phyloP scores from a whole-genome alignment of 2,888 invertebrate genomes.

The Plagodis dolabraria region DNA sequence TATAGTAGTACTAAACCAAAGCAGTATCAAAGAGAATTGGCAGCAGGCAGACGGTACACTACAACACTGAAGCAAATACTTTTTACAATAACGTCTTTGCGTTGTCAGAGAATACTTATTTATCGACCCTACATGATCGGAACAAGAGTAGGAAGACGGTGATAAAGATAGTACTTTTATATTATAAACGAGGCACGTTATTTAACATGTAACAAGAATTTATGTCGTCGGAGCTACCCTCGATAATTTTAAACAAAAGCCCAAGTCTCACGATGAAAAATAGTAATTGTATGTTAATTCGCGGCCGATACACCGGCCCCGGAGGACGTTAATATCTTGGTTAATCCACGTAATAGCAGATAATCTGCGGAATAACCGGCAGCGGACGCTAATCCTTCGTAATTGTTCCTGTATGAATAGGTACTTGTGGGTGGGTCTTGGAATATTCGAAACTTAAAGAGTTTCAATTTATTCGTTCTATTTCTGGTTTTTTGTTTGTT shows the following conservation, averaged over 20 bases:
- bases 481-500: too few relatives aligned
- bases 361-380: conserved; percentile 33
- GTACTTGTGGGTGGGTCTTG: conserved; percentile 8
- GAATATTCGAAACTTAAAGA: conserved; percentile 1
- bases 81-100: too few relatives aligned
- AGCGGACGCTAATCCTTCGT: conserved; percentile 17
- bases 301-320: conserved; percentile 15
- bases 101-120: too few relatives aligned
- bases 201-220: too few relatives aligned
- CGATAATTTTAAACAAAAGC: conserved; percentile 2
- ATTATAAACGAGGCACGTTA: too few relatives aligned
- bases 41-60: too few relatives aligned
- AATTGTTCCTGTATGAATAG: conserved; percentile 20
- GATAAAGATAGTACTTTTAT: too few relatives aligned
- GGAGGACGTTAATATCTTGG: conserved; percentile 23
- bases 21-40: too few relatives aligned
- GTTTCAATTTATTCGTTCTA: not conserved
- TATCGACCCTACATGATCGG: too few relatives aligned
- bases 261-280: conserved; percentile 17
- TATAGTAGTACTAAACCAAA: too few relatives aligned
- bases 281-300: conserved; percentile 25
- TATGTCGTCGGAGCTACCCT: not conserved
- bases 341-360: conserved; percentile 34
- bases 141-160: too few relatives aligned
- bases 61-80: too few relatives aligned